Evolutionary conservation across 2,888 invertebrate species (phyloP), one percentile per base, ranked within the genome.

Genomic region (Drosophila eohydei): DNA sequence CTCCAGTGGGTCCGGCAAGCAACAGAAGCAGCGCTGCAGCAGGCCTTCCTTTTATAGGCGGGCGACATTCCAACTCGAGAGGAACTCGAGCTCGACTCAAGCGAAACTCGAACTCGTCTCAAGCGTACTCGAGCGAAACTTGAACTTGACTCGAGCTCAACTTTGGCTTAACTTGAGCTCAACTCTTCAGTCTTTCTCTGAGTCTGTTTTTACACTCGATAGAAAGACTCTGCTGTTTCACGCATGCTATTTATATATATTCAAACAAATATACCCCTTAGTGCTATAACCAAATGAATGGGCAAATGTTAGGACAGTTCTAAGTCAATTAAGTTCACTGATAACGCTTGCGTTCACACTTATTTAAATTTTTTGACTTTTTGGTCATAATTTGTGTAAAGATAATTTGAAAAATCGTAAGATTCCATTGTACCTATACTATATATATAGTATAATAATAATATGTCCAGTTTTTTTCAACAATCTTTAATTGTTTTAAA

Each of bases 401-500:
- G 48, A 30, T 48, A 16, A 48, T 32, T 48, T 11, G 16, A 32
- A 30, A n/a, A 9, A 48, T 6, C 32, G 14, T 14, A 26, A 36
- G 4, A 36, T 51, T 36, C 32, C 51, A 32, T 4, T 21, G 2
- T 1, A 51, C 12, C 7, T 21, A 51, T 34, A 32, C 12, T 21
- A 14, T 34, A 51, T 30, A 30, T 48, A 28, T 16, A 5, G 8
- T 52, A 30, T n/a, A 34, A 5, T 32, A 14, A 41, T 41, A 41
- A 16, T 4, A 43, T 11, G 2, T 26, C 8, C 12, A 6, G 40
- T 14, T 63, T 34, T 12, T 9, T 40, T 5, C 2, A 46, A 52
- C 48, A 60, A 32, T n/a, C 7, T 12, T 64, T 59, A 59, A 44
- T 46, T 58, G 7, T 14, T 4, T 26, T 51, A 55, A 58, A 40